Evolutionary conservation across 2,888 invertebrate species (phyloP).

Genomic region (Spilarctia lutea): DNA sequence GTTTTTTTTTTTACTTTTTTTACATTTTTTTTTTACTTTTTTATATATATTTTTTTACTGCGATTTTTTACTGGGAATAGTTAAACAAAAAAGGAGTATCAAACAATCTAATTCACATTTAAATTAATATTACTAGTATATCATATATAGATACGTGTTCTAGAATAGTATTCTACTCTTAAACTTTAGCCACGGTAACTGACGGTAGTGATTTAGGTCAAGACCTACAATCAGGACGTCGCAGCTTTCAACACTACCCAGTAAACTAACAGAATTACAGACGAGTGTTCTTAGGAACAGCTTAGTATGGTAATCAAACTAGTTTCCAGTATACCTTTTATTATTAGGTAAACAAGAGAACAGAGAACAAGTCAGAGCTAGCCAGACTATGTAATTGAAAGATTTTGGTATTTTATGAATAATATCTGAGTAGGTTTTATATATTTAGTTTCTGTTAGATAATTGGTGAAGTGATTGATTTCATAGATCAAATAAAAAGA

Average conservation of each 20-base stretch:
- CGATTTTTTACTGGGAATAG: too few species aligned
- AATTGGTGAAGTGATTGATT: too few species aligned
- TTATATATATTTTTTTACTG: too few species aligned
- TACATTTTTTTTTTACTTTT: too few species aligned
- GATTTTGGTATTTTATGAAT: too few species aligned
- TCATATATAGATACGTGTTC: background rate
- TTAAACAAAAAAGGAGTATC: background rate
- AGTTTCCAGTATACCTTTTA: background rate
- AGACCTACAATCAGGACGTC: background rate
- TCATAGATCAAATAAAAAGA: too few species aligned
- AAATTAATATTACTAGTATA: background rate
- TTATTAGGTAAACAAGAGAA: background rate
- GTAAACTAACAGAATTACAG: background rate
- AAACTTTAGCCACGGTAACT: background rate
- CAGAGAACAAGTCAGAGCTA: background rate
- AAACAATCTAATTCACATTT: background rate
- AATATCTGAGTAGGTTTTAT: background rate
- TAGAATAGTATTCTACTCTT: background rate
- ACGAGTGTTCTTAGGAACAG: too few species aligned
- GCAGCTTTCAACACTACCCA: background rate
- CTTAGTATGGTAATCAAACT: background rate
- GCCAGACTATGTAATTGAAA: background rate
- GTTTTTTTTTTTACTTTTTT: too few species aligned
- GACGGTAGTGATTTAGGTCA: background rate
- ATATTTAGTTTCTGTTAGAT: background rate